Percentiles rank a stretch among this genome's conserved stretches.
phyloP scores from a whole-genome alignment of 2,797 vertebrate species.

The Acanthurus leucopareius region DNA sequence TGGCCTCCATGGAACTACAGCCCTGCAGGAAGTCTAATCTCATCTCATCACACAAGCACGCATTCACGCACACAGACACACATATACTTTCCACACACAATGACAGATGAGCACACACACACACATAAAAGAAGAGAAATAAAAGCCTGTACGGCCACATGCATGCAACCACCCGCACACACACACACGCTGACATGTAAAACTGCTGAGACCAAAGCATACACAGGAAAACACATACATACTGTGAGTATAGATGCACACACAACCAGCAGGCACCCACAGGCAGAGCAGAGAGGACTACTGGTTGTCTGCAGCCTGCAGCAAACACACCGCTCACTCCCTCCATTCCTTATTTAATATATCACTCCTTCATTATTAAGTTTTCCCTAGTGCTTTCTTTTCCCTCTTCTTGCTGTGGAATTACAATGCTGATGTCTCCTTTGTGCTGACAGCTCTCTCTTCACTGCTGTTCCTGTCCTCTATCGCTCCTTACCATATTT shows the following conservation, averaged over 20 bases:
- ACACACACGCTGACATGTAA: conserved; percentile 8
- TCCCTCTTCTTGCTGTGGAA: conserved; percentile 19
- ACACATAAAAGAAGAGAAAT: conserved; percentile 26
- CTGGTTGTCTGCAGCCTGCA: conserved; percentile 52
- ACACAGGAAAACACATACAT: conserved; percentile 32
- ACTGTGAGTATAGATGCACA: conserved; percentile 27
- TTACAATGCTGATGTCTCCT: conserved; percentile 13
- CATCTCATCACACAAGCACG: conserved; percentile 57
- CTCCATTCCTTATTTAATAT: conserved; percentile 42
- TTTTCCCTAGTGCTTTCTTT: conserved; percentile 14
- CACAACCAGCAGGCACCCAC: conserved; percentile 21
- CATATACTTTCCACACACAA: conserved; percentile 34
- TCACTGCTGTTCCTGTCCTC: conserved; percentile 17
- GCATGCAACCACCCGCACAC: conserved; percentile 29
- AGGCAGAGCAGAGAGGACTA: conserved; percentile 42
- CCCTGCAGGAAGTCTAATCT: conserved; percentile 76
- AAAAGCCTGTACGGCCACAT: conserved; percentile 18
- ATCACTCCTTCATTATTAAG: conserved; percentile 51
- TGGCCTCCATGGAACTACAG: conserved; percentile 67
- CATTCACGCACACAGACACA: conserved; percentile 35
- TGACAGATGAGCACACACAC: conserved; percentile 18
- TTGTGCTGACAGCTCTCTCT: conserved; percentile 14
- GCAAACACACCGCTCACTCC: conserved; percentile 30
- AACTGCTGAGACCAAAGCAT: conserved; percentile 29
- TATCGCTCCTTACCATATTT: neutral